Conservation (phyloP, 2,113 vertebrate genomes). For the Nothobranchius kuhntae region DNA sequence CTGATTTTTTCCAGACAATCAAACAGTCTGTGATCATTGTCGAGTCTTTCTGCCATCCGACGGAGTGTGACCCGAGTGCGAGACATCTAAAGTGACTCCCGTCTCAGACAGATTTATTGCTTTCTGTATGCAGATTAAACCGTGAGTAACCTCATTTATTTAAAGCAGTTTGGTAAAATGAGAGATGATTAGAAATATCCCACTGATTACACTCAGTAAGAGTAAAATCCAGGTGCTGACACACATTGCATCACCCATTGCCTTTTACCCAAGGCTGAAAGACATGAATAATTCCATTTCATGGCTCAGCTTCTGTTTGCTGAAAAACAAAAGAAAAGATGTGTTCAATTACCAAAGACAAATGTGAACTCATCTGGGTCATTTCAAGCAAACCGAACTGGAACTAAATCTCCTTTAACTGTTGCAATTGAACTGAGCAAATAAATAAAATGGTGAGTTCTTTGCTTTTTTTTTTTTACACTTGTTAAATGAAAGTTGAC, state of each 20-base stretch:
- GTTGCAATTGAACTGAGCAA: slow-evolving; percentile 54
- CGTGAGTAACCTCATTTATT: slow-evolving; percentile 13
- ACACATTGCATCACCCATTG: slow-evolving; percentile 37
- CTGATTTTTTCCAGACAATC: neutral
- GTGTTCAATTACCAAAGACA: slow-evolving; percentile 69
- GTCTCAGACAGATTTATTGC: neutral
- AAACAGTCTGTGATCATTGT: neutral
- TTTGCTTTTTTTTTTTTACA: slow-evolving; percentile 26
- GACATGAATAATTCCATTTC: slow-evolving; percentile 60
- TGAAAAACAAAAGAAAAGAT: slow-evolving; percentile 58
- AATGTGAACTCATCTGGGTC: slow-evolving; percentile 67
- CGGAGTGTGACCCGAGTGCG: neutral
- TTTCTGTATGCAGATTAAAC: slow-evolving; percentile 11
- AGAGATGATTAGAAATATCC: slow-evolving; percentile 9
- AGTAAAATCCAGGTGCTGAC: slow-evolving; percentile 18
- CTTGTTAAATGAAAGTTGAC: slow-evolving; percentile 67
- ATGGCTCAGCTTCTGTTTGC: slow-evolving; percentile 61
- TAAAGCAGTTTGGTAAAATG: slow-evolving; percentile 2
- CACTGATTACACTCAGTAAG: slow-evolving; percentile 1
- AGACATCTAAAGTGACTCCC: neutral
- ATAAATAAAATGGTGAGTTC: slow-evolving; percentile 57
- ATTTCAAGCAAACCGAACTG: slow-evolving; percentile 63
- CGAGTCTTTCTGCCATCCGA: neutral
- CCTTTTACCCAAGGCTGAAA: slow-evolving; percentile 37
- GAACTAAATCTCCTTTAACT: slow-evolving; percentile 62